These are phyloP conservation scores for Ramphastos sulfuratus DNA, from an alignment of 2,113 vertebrate genomes.

Conservation along the genomic window DNA sequence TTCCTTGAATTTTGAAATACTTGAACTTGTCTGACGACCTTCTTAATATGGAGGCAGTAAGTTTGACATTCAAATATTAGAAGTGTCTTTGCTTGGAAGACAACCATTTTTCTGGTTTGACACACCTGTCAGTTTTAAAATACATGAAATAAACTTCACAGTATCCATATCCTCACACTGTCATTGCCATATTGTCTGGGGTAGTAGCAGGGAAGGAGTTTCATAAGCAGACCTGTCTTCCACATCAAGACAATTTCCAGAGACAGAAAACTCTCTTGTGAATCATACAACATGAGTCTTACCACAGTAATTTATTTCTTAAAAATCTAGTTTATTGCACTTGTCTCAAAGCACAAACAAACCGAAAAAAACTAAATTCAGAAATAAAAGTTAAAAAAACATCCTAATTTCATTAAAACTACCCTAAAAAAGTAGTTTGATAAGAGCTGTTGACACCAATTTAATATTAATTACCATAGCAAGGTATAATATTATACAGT, in stretches of 20 bases:
- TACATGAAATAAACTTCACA: not conserved
- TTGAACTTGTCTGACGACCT: too few species aligned
- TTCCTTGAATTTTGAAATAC: too few species aligned
- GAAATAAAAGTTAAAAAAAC: slow-evolving; percentile 47
- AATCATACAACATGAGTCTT: slow-evolving; percentile 12
- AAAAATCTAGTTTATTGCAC: slow-evolving; percentile 75
- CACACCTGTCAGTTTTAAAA: not conserved
- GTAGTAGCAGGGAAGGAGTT: not conserved
- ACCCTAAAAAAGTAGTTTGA: slow-evolving; percentile 48
- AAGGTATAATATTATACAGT: slow-evolving; percentile 47
- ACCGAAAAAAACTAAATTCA: slow-evolving; percentile 37
- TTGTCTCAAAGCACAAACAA: slow-evolving; percentile 71
- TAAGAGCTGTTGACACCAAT: slow-evolving; percentile 24
- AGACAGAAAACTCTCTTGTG: not conserved
- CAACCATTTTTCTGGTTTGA: not conserved
- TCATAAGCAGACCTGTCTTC: not conserved
- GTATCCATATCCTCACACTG: not conserved
- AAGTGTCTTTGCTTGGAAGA: not conserved
- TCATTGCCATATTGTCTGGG: not conserved
- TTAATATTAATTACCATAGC: slow-evolving; percentile 44
- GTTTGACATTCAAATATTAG: not conserved
- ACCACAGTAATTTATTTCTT: slow-evolving; percentile 33
- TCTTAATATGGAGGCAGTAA: not conserved
- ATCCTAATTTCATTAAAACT: slow-evolving; percentile 29
- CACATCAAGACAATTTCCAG: not conserved